Evolutionary conservation across 2,888 invertebrate species (phyloP).

Genomic region (Amblyteles armatorius): DNA sequence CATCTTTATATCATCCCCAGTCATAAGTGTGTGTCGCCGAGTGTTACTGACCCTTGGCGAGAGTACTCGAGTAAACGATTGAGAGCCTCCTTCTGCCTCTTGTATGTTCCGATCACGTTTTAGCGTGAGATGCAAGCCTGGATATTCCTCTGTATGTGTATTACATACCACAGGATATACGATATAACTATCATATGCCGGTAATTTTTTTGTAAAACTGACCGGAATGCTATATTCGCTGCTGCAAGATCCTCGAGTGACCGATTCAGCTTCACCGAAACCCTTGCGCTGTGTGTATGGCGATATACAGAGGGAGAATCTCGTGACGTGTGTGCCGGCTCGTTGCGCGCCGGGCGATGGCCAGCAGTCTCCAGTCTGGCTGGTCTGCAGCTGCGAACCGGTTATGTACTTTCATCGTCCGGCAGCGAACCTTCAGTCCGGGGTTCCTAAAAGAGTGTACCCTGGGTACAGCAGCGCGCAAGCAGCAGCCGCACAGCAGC

Average conservation of each 20-base stretch:
- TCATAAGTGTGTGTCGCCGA: background rate
- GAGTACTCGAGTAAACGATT: background rate
- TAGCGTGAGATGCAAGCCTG: conserved; percentile 9
- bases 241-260: background rate
- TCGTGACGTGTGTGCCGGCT: conserved; percentile 49
- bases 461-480: conserved; percentile 22
- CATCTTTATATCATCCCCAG: background rate
- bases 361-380: conserved; percentile 69
- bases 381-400: conserved; percentile 83
- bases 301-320: conserved; percentile 39
- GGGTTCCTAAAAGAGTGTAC: conserved; percentile 64
- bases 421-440: conserved; percentile 58
- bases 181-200: background rate
- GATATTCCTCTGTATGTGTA: background rate
- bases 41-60: conserved; percentile 13
- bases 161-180: conserved; percentile 7
- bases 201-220: background rate
- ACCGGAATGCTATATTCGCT: background rate
- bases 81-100: background rate
- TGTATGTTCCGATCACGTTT: conserved; percentile 13
- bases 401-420: conserved; percentile 80
- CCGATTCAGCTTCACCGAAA: conserved; percentile 51
- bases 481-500: conserved; percentile 38
- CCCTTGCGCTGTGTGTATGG: conserved; percentile 29
- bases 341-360: conserved; percentile 51